phyloP scores from a whole-genome alignment of 2,888 invertebrate genomes.

The Amphipyra tragopoginis region DNA sequence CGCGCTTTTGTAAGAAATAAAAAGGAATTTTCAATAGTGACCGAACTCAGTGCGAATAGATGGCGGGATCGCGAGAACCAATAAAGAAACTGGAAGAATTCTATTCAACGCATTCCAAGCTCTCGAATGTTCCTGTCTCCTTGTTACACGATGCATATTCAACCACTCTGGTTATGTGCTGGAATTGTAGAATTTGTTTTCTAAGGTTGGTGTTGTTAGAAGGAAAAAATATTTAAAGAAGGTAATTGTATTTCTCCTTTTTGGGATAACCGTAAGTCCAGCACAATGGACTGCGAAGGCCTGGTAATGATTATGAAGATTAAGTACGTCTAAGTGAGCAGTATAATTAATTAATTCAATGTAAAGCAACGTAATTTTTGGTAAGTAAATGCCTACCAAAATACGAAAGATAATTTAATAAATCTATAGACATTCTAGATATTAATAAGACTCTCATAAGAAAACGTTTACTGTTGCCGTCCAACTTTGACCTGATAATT shows the following conservation, averaged over 20 bases:
- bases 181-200: slow-evolving; percentile 48
- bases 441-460: no score
- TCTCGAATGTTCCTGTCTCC: slow-evolving; percentile 61
- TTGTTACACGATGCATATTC: slow-evolving; percentile 66
- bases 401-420: no score
- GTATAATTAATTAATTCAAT: no score
- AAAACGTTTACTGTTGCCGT: not conserved
- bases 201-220: slow-evolving; percentile 31
- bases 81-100: slow-evolving; percentile 75
- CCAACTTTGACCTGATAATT: not conserved
- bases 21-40: slow-evolving; percentile 62
- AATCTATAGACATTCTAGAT: no score
- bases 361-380: no score
- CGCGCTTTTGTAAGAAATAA: slow-evolving; percentile 43
- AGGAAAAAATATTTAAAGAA: slow-evolving; percentile 5
- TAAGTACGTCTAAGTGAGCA: no score
- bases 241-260: not conserved
- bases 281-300: no score
- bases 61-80: slow-evolving; percentile 61
- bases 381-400: no score
- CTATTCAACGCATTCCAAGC: slow-evolving; percentile 73
- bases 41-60: slow-evolving; percentile 43
- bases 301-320: no score
- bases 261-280: not conserved
- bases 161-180: slow-evolving; percentile 48